Evolutionary conservation across 2,797 vertebrate genomes (phyloP).

Genomic region (Apodemus agrarius): DNA sequence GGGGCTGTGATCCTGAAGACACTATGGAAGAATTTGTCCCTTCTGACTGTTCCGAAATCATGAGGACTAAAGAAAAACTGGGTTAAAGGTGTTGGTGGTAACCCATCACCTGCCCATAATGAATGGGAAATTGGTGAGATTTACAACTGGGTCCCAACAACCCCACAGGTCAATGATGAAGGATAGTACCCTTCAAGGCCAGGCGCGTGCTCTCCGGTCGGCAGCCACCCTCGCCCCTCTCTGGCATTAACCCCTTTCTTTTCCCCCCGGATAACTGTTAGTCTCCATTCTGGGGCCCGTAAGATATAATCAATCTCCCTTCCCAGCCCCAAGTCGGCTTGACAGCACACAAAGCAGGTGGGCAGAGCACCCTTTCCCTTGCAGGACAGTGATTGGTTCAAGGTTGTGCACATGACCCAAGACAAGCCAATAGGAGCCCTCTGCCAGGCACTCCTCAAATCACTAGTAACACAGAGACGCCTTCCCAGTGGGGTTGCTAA

Average conservation of each 20-base stretch:
- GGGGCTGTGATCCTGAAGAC: background rate
- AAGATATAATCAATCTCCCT: background rate
- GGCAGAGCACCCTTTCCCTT: background rate
- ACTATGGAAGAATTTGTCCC: background rate
- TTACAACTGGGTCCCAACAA: background rate
- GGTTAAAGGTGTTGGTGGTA: background rate
- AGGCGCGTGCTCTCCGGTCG: background rate
- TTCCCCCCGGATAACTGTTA: background rate
- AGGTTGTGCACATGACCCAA: background rate
- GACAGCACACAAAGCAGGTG: background rate
- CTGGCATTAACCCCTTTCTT: background rate
- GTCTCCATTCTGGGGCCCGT: background rate
- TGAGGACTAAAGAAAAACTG: background rate
- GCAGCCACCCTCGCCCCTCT: background rate
- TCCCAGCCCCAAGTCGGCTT: background rate
- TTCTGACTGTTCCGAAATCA: background rate
- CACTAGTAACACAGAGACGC: background rate
- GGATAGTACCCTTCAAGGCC: background rate
- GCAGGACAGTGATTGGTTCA: background rate
- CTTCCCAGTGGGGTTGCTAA: background rate
- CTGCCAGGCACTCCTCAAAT: background rate
- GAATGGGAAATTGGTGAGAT: constrained; percentile 6
- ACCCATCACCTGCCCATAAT: background rate
- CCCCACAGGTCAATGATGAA: background rate
- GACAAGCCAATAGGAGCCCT: background rate